Base-by-base conservation (phyloP, 2,113 vertebrate genomes). In the Delphinapterus leucas region DNA sequence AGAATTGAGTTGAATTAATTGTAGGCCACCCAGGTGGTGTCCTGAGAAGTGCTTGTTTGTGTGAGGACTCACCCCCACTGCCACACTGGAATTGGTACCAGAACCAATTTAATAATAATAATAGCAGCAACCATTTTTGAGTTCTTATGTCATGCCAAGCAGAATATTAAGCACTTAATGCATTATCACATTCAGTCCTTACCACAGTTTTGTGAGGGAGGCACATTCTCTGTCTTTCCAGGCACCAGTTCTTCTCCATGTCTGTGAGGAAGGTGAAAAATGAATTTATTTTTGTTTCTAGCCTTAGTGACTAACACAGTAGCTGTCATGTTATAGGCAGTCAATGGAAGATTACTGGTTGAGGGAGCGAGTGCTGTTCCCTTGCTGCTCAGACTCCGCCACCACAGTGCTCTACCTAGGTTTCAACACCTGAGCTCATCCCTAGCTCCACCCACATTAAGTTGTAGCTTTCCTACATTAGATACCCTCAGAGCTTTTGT, bases 401-500 rank as follows among this genome's bases (percentile, higher is more conserved):
- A n/a, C 26, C 38, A 58, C 28, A 17, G 2, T 77, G 18, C 82
- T 36, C 85, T 67, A 80, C 60, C 15, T 76, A 60, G 36, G 4
- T 55, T 94, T 76, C 74, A 90, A 76, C 26, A 81, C 38, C 33
- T 68, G 49, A 92, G n/a, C 20, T 76, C 55, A 53, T 49, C 14
- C 73, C 28, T 88, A 87, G 38, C 55, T 63, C 80, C 68, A 81
- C n/a, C 65, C 83, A 92, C 49, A 87, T 89, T 88, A 55, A 86
- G 79, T 92, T 95, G 70, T 77, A 73, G 82, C 47, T 97, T 96
- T 74, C 25, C 8, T 93, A 38, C 11, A 33, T 88, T 82, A 86
- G 76, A 63, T 65, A 88, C 26, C 63, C 31, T 96, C 26, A 26
- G 26, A 47, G 47, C 49, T 82, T 92, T 95, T 91, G 88, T 94